Evolutionary conservation across 2,888 invertebrate genomes (phyloP).

Genomic region (Tillus elongatus): DNA sequence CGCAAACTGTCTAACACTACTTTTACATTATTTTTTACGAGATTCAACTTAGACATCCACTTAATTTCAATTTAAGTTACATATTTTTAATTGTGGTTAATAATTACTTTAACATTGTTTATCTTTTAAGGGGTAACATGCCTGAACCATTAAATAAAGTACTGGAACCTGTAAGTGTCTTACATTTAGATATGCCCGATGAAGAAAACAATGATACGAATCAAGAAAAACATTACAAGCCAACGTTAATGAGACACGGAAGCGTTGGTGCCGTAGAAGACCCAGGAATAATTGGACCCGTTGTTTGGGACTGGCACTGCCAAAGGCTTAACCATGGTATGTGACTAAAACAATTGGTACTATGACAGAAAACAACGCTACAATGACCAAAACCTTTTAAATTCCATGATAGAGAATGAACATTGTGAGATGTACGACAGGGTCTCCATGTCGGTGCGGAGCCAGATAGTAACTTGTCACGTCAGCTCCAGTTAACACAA

Average conservation of each 20-base stretch:
- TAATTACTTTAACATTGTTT: slow-evolving; percentile 5
- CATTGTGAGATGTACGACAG: too few relatives aligned
- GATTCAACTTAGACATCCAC: too few relatives aligned
- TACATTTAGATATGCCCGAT: slow-evolving; percentile 53
- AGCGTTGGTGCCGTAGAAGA: slow-evolving; percentile 62
- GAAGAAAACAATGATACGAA: slow-evolving; percentile 26
- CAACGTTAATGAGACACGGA: slow-evolving; percentile 50
- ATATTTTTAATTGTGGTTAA: not conserved
- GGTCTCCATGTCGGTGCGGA: too few relatives aligned
- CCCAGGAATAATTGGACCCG: slow-evolving; percentile 74
- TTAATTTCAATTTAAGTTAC: too few relatives aligned
- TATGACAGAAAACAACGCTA: too few relatives aligned
- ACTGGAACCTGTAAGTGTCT: slow-evolving; percentile 68
- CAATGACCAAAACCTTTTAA: too few relatives aligned
- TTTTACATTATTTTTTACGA: too few relatives aligned
- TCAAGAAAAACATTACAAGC: slow-evolving; percentile 19
- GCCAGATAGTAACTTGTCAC: too few relatives aligned
- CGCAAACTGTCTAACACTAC: too few relatives aligned
- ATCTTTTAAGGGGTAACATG: slow-evolving; percentile 51
- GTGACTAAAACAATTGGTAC: slow-evolving; percentile 16
- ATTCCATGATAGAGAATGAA: too few relatives aligned
- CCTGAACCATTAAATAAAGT: slow-evolving; percentile 72
- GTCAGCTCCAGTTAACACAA: too few relatives aligned
- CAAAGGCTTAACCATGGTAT: slow-evolving; percentile 54
- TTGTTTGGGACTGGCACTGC: slow-evolving; percentile 75